Evolutionary conservation across 2,888 invertebrate genomes (phyloP).

Genomic region (Adelphocoris suturalis): DNA sequence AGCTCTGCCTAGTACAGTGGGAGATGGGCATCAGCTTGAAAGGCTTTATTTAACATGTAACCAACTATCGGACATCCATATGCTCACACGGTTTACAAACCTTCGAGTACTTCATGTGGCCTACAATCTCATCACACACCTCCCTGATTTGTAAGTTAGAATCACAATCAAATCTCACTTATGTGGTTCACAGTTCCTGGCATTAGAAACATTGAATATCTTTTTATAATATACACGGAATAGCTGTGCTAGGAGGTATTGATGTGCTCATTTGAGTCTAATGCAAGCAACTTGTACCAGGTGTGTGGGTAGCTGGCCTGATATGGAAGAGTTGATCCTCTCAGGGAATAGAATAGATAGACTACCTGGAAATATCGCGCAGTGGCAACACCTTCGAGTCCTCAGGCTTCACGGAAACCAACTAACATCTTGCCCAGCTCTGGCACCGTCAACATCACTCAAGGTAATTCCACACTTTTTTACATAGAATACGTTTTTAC

Average conservation of each 20-base stretch:
- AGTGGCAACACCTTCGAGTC: slow-evolving; percentile 85
- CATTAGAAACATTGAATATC: too few species aligned
- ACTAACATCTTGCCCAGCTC: slow-evolving; percentile 86
- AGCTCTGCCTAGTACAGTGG: slow-evolving; percentile 83
- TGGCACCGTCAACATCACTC: slow-evolving; percentile 86
- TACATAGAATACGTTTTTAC: not conserved
- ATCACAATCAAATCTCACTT: not conserved
- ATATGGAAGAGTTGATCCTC: slow-evolving; percentile 89
- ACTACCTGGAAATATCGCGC: slow-evolving; percentile 87
- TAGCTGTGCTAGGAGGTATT: too few species aligned
- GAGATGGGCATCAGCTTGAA: slow-evolving; percentile 82
- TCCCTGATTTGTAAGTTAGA: slow-evolving; percentile 83
- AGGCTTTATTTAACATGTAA: slow-evolving; percentile 88
- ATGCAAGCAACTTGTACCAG: slow-evolving; percentile 77
- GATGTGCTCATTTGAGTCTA: too few species aligned
- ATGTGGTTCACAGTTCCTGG: too few species aligned
- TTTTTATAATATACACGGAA: too few species aligned
- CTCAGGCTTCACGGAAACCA: slow-evolving; percentile 91
- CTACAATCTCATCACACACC: slow-evolving; percentile 86
- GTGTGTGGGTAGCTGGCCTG: slow-evolving; percentile 87
- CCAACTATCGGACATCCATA: slow-evolving; percentile 86
- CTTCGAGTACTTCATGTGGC: slow-evolving; percentile 87
- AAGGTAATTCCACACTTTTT: slow-evolving; percentile 79
- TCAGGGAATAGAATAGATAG: slow-evolving; percentile 89
- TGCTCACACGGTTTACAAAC: slow-evolving; percentile 83